Percentiles rank a stretch among this genome's conserved stretches.
phyloP scores from a whole-genome alignment of 2,797 vertebrate species.

The Gymnopithys bicolor region DNA sequence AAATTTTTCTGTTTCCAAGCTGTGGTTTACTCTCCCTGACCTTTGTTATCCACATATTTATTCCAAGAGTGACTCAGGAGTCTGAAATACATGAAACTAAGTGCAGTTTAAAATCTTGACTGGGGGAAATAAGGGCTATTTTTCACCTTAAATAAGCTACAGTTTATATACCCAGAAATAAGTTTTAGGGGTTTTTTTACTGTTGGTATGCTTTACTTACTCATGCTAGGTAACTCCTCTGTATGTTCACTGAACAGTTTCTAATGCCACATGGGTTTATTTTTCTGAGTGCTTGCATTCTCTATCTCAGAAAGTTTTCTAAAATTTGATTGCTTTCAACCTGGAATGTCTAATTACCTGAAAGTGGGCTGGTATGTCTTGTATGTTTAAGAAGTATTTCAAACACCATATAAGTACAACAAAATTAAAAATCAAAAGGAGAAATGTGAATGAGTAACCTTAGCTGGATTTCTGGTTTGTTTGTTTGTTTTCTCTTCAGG shows the following conservation, averaged over 20 bases:
- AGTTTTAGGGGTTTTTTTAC: not conserved
- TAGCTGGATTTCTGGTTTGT: not conserved
- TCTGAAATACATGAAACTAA: not conserved
- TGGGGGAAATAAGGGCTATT: not conserved
- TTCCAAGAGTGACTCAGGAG: not conserved
- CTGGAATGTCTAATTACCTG: not conserved
- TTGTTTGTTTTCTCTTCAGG: slow-evolving; percentile 67
- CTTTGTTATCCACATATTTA: not conserved
- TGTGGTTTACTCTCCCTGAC: not conserved
- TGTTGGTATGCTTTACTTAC: not conserved
- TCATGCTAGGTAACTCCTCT: not conserved
- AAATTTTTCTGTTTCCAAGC: not conserved
- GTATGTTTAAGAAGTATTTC: not conserved
- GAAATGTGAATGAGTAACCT: not conserved
- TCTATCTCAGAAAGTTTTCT: not conserved
- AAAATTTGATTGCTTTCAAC: not conserved
- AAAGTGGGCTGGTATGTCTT: not conserved
- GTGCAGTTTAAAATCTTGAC: not conserved
- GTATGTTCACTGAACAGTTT: not conserved
- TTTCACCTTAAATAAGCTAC: not conserved
- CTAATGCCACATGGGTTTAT: not conserved
- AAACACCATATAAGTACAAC: not conserved
- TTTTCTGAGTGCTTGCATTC: not conserved
- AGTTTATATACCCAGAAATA: not conserved
- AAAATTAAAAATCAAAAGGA: not conserved